Evolutionary conservation across 2,797 vertebrate genomes (phyloP), one percentile per base, ranked within the genome.

Genomic region (Setipinna tenuifilis): DNA sequence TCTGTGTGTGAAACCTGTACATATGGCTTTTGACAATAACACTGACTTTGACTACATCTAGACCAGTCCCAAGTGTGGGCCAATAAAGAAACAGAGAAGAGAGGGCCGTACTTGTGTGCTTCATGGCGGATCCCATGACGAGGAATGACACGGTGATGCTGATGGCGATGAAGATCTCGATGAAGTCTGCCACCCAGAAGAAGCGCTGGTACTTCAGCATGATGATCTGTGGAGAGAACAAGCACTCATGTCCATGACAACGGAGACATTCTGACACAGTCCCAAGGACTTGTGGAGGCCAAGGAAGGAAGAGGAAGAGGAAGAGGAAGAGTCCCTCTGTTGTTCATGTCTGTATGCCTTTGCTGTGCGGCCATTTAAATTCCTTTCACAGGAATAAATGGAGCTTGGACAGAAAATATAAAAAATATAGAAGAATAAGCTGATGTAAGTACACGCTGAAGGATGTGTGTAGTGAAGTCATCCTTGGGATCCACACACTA

Each of bases 121-220:
- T 95, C 92, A 95, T 93, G 87, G 95, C 94, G 0, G 94, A 95
- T 31, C 94, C 94, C 93, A 94, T 95, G 82, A 95, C 93, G n/a
- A 95, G 92, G 90, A 94, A 95, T 82, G 94, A 95, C 87, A 95
- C 94, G 0, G 93, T 94, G 90, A 95, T 88, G 62, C 94, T 95
- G 91, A 94, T 90, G 91, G 93, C 92, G 50, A 94, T 94, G 59
- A 95, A 95, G 83, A 94, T 92, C 91, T 95, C 93, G 88, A 95
- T 94, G 81, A 95, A 90, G 88, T 92, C 82, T 3, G 93, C 93
- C 90, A 95, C 93, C 93, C 94, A 95, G 61, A 91, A 91, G 88
- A 93, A 94, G 6, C 85, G 83, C 3, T 83, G 89, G 92, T 95
- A 92, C 82, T 87, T 92, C 86, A 94, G 91, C 87, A 87, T 91